Base-by-base conservation (phyloP, 1,140 invertebrate genomes). In the Aphelenchoides fujianensis region DNA sequence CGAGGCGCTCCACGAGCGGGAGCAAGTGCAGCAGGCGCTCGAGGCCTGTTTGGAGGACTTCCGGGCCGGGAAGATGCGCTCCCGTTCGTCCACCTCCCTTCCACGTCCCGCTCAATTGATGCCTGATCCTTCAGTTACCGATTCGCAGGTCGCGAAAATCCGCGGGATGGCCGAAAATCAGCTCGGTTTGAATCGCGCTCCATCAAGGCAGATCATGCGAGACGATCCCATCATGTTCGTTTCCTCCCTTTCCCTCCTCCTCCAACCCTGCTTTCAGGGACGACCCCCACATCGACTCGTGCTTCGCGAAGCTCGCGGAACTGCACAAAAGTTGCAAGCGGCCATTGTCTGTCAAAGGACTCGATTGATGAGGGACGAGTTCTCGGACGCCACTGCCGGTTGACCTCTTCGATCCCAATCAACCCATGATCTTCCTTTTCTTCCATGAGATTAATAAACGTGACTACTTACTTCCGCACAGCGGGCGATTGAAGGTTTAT, bases 261-360 rank as follows among this genome's bases (percentile, higher is more conserved):
- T 27, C 34, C 19, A 59, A 16, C 19, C 34, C 5, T 59, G 5
- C 5, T 7, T 59, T 59, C 23, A 59, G 55, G 19, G 55, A 59
- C 5, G 55, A 59, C 34, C 55, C 55, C 5, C 5, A 59, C 28
- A 19, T 59, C 7, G 19, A 59, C 23, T 7, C 28, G 28, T 19
- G 55, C 34, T 59, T 7, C 19, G 55, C 55, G 5, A 19, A 59
- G 55, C 28, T 59, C 34, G 55, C 55, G 28, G 55, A 59, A 59
- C 23, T 59, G 55, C 55, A 59, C 19, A 5, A 59, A 59, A 59
- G 34, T 30, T 59, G 55, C 19, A 19, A 59, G 55, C 34, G 41
- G 41, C 12, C 12, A 48, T 23, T 48, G 23, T 16, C 23, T 48
- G 41, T 16, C 12, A 23, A 48, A 48, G 23, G 41, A 16, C 23